phyloP scores from a whole-genome alignment of 2,113 vertebrate genomes.

The Ctenodactylus gundi region DNA sequence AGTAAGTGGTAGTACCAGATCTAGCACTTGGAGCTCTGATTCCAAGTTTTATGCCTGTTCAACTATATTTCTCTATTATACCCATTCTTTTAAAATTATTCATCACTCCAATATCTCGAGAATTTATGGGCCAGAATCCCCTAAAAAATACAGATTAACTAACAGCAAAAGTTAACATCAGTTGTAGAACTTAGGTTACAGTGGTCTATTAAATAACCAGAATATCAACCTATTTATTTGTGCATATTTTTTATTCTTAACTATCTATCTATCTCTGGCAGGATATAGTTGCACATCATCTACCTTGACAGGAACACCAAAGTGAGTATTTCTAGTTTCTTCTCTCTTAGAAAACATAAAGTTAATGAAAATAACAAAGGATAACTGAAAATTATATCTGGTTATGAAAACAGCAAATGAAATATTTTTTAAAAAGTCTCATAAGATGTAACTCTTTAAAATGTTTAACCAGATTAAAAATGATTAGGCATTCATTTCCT shows the following conservation, averaged over 20 bases:
- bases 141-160: conserved; percentile 41
- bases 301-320: conserved; percentile 86
- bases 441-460: conserved; percentile 1
- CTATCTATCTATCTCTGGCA: conserved; percentile 75
- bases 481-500: background rate
- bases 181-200: conserved; percentile 34
- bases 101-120: background rate
- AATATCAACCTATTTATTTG: background rate
- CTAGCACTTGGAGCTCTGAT: background rate
- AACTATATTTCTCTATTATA: background rate
- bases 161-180: conserved; percentile 3
- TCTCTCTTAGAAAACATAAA: background rate
- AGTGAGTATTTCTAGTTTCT: conserved; percentile 84
- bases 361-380: background rate
- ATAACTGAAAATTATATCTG: background rate
- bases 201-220: background rate
- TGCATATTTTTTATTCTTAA: conserved; percentile 60
- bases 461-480: conserved; percentile 26
- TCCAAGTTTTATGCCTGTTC: background rate
- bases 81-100: background rate
- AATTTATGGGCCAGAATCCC: conserved; percentile 18
- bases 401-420: background rate
- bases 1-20: background rate
- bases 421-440: conserved; percentile 8
- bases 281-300: conserved; percentile 90